phyloP scores from a whole-genome alignment of 2,888 invertebrate species.

The Drosophila parthenogenetica region DNA sequence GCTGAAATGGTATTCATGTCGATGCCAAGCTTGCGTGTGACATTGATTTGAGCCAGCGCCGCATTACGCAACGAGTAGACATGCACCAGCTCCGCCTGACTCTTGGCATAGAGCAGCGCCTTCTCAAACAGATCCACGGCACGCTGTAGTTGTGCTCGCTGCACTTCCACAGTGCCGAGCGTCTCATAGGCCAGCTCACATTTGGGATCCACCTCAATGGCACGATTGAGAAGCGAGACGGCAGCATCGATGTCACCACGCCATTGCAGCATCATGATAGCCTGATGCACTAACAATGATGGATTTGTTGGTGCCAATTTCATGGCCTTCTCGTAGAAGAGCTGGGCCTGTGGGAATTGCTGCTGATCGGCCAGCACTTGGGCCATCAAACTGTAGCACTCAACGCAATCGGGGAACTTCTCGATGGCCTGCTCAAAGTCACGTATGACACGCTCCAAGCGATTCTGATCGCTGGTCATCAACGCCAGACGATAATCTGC shows the following conservation, averaged over 20 bases:
- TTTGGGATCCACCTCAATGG: constrained; percentile 94
- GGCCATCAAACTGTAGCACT: constrained; percentile 95
- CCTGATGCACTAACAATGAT: constrained; percentile 94
- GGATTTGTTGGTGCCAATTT: constrained; percentile 94
- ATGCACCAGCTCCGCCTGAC: constrained; percentile 95
- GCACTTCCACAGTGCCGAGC: constrained; percentile 97
- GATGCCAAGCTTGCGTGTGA: constrained; percentile 91
- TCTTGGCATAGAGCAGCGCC: constrained; percentile 93
- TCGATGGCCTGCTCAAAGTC: constrained; percentile 91
- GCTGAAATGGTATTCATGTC: constrained; percentile 85
- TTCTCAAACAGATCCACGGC: constrained; percentile 95
- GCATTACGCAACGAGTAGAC: constrained; percentile 95
- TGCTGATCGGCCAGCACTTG: constrained; percentile 95
- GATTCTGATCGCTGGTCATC: constrained; percentile 87
- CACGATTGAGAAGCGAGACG: constrained; percentile 91
- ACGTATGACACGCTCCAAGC: constrained; percentile 88
- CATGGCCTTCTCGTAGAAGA: constrained; percentile 92
- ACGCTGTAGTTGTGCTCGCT: constrained; percentile 91
- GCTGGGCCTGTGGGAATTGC: constrained; percentile 93
- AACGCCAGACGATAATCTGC: constrained; percentile 92
- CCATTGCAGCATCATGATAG: constrained; percentile 93
- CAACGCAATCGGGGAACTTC: constrained; percentile 93
- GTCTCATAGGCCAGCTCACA: constrained; percentile 98
- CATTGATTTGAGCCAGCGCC: constrained; percentile 94
- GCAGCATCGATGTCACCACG: constrained; percentile 93